Base-by-base conservation (phyloP, 2,888 invertebrate species). In the Acronicta alni region DNA sequence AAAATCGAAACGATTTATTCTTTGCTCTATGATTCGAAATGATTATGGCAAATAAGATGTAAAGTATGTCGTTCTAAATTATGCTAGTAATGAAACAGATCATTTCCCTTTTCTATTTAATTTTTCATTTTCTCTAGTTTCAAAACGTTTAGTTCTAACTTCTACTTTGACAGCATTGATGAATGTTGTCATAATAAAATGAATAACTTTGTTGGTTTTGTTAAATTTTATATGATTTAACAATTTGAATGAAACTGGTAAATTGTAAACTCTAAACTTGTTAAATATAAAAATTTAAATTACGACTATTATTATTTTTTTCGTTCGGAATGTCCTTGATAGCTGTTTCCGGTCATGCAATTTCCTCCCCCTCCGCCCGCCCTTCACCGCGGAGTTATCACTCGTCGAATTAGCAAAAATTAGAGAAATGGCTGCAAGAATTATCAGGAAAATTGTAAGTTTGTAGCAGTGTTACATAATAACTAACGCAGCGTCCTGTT, bases 391-490 rank as follows among this genome's bases (percentile, higher is more conserved):
- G 89, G 88, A 88, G 86, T 81, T 85, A 83, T 88, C 86, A 80
- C 74, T 85, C 86, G 85, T 86, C 86, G 85, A 81, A 84, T 87
- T 82, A 87, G 85, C 80, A 83, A 88, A 87, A 88, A 84, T 87
- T 87, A 81, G 84, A 84, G 92, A 92, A 92, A 94, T 94, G 94
- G 94, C 94, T 86, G 89, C 93, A 84, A 94, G 94, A 93, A 89
- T 94, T 83, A 91, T 94, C 87, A 90, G 92, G 88, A 94, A 93
- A 92, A 93, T 94, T 83, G 94, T 94, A 93, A 94, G 94, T 94
- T 90, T 79, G 80, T 89, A 89, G 82, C 75, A 72, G 79, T 87
- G 88, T 85, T 84, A 77, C 72, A 73, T 78, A 86, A 79, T 84
- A 81, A 72, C 72, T 79, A 76, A 64, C 63, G 61, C 80, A 79